Percentiles rank a stretch among this genome's conserved stretches.
These are phyloP conservation scores for Myanophis thanlyinensis DNA, from an alignment of 2,113 vertebrate genomes.

Conservation along the genomic window DNA sequence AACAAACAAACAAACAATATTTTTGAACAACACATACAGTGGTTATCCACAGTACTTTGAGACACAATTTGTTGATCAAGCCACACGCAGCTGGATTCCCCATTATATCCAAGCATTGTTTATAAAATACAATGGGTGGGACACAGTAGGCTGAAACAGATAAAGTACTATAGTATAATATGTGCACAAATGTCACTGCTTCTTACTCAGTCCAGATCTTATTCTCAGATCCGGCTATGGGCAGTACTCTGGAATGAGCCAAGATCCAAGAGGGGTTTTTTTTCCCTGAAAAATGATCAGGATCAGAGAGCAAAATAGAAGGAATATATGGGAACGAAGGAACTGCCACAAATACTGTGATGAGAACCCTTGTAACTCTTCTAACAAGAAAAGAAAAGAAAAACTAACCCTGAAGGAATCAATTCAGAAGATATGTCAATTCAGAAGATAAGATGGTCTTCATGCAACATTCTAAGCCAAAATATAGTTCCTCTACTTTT, in stretches of 20 bases:
- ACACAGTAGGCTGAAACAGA: neutral
- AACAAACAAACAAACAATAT: too few species aligned
- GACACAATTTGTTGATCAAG: too few species aligned
- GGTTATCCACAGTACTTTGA: too few species aligned
- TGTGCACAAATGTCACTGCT: neutral
- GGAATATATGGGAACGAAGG: neutral
- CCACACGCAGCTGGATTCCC: neutral
- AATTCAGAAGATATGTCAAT: neutral
- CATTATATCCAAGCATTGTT: neutral
- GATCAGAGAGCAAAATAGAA: neutral
- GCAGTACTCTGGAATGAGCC: neutral
- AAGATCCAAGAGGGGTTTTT: neutral
- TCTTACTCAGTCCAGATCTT: neutral
- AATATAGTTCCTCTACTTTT: neutral
- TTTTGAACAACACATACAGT: neutral
- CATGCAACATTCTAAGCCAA: neutral
- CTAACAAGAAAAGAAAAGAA: neutral
- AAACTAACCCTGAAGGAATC: neutral
- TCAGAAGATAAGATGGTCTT: neutral
- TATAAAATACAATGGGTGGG: neutral
- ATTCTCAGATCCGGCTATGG: neutral
- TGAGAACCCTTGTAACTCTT: neutral
- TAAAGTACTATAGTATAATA: neutral
- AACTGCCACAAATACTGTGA: neutral
- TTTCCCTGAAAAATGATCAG: neutral